A percentile compares a stretch with the other conserved stretches of the same genome.
phyloP scores from a whole-genome alignment of 2,113 vertebrate species.

The Pseudonaja textilis region DNA sequence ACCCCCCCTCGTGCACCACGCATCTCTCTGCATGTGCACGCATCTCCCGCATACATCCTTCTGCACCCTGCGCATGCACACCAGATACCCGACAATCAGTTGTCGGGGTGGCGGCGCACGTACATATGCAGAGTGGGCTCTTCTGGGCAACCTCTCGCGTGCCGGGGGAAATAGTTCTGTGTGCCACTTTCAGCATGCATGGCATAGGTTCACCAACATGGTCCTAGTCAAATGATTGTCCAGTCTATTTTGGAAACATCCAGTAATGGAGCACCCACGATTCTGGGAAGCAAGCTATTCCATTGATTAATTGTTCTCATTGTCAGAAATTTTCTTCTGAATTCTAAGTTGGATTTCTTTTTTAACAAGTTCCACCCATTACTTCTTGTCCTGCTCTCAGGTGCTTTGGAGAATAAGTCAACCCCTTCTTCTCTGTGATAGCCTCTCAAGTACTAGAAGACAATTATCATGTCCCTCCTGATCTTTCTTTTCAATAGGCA shows the following conservation, averaged over 20 bases:
- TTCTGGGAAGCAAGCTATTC: background rate
- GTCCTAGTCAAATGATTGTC: background rate
- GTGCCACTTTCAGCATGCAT: no score
- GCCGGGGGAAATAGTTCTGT: no score
- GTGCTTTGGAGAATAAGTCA: background rate
- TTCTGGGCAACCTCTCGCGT: no score
- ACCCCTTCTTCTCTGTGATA: background rate
- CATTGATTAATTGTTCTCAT: background rate
- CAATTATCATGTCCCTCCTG: background rate
- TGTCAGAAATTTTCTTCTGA: background rate
- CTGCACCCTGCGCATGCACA: no score
- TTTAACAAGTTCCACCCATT: background rate
- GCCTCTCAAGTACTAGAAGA: background rate
- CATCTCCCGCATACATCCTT: no score
- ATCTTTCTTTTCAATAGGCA: background rate
- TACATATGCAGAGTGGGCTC: no score
- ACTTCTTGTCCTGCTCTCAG: background rate
- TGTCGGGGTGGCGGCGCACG: no score
- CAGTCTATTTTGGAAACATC: background rate
- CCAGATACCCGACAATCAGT: no score
- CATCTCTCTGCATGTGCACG: no score
- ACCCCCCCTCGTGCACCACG: no score
- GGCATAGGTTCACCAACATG: no score
- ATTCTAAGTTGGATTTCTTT: background rate
- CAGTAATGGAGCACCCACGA: background rate